These are phyloP conservation scores for Hiodon tergisus DNA, from an alignment of 2,113 vertebrate species.

Conservation along the genomic window DNA sequence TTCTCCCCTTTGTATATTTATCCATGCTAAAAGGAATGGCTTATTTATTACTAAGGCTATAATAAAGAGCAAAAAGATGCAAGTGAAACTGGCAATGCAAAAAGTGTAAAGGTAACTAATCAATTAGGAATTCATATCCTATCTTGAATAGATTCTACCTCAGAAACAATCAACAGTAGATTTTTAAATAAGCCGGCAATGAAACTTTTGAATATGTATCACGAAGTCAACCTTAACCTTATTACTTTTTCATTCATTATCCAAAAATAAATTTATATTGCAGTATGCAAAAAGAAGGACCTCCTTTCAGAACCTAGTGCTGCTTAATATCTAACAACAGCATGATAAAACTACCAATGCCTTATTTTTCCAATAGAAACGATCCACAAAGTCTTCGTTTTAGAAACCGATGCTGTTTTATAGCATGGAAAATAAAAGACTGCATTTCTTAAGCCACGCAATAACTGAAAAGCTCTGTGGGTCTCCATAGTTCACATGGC, in stretches of 20 bases:
- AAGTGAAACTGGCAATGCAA: too few relatives aligned
- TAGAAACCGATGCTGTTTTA: conserved; percentile 48
- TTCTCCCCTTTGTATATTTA: neutral
- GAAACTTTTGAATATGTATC: neutral
- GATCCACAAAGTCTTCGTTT: conserved; percentile 37
- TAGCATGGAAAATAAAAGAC: conserved; percentile 54
- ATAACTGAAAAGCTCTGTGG: conserved; percentile 69
- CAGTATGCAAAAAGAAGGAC: conserved; percentile 2
- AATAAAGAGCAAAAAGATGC: too few relatives aligned
- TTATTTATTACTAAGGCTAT: too few relatives aligned
- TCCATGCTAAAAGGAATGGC: too few relatives aligned
- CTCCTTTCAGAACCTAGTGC: conserved; percentile 2
- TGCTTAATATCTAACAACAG: conserved; percentile 13
- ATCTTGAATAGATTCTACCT: too few relatives aligned
- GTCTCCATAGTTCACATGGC: conserved; percentile 70
- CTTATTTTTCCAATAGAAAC: conserved; percentile 15
- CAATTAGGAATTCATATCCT: too few relatives aligned
- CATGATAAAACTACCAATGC: conserved; percentile 23
- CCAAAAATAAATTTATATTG: neutral
- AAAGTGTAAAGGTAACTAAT: too few relatives aligned
- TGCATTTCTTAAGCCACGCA: conserved; percentile 57
- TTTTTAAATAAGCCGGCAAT: neutral
- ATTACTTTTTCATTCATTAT: neutral
- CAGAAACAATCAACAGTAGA: too few relatives aligned
- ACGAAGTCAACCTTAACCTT: neutral